Evolutionary conservation across 1,140 invertebrate genomes (phyloP), one percentile per base, ranked within the genome.

Genomic region (Eumaeus atala): DNA sequence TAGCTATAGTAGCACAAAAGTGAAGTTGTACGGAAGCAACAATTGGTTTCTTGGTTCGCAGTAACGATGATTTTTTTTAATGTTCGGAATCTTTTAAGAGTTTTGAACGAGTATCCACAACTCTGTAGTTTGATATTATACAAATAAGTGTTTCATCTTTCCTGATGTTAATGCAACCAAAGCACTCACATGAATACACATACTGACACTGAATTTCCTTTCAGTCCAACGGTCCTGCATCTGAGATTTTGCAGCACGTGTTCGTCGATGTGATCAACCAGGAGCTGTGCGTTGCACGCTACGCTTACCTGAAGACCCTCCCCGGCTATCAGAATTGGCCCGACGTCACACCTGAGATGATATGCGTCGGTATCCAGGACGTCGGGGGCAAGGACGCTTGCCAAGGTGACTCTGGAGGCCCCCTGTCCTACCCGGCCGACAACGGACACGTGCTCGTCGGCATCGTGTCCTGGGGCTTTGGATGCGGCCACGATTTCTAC

Each of bases 361-460:
- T 85, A 10, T 84, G 82, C 57, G 62, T 69, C 18, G 77, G 77
- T 11, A 62, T 72, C 17, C 66, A 72, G 12, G 53, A 79, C 52
- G 52, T 66, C 2, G 75, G 75, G 5, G 75, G 74, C 21, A 74
- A 72, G 48, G 77, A 81, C 53, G 91, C 92, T 5, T 94, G 93
- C 67, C 92, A 90, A 73, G 91, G 91, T 17, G 92, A 92, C 67
- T 90, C 89, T 0, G 92, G 92, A 3, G 91, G 91, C 1, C 91
- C 92, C 0, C 59, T 92, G 5, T 71, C 89, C 1, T 89, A 89
- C 60, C 63, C 83, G 9, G 40, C 12, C 1, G 11, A n/a, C 11
- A 9, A 9, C 12, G 69, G 76, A 9, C 51, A 74, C 54, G 71
- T 88, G 14, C 57, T 84, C 21, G 73, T 86, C 8, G 91, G 91